Conservation (phyloP, 2,797 vertebrate genomes). For the Artibeus jamaicensis region DNA sequence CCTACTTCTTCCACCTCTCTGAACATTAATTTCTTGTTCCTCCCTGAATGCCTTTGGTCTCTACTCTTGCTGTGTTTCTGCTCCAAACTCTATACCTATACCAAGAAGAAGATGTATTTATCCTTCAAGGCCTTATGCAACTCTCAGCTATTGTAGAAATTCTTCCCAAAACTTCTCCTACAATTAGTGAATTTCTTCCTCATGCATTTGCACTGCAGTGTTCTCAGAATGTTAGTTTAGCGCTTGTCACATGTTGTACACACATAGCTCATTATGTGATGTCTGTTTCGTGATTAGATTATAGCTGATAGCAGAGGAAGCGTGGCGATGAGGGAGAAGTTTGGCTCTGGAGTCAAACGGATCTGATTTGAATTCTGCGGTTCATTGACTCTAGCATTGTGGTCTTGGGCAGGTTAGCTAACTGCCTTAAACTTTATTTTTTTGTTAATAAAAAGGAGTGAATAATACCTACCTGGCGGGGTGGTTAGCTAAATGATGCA, state of each 20-base stretch:
- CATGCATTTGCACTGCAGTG: not conserved
- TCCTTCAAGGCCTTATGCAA: conserved; percentile 7
- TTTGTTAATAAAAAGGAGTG: conserved; percentile 9
- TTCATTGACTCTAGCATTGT: conserved; percentile 22
- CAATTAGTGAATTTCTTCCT: not conserved
- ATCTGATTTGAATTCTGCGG: conserved; percentile 3
- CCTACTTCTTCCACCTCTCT: not conserved
- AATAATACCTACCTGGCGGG: not conserved
- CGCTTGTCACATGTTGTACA: not conserved
- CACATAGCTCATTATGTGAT: not conserved
- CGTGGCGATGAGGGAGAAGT: not conserved
- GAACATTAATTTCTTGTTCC: conserved; percentile 14
- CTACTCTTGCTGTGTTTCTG: conserved; percentile 44
- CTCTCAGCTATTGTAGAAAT: not conserved
- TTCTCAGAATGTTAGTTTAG: conserved; percentile 12
- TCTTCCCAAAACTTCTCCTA: not conserved
- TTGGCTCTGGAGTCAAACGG: conserved; percentile 9
- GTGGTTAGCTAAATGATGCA: not conserved
- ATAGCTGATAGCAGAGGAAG: not conserved
- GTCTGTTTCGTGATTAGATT: not conserved
- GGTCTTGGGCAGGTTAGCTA: not conserved
- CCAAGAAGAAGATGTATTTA: not conserved
- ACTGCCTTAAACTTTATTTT: conserved; percentile 11
- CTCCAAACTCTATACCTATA: not conserved
- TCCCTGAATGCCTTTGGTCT: conserved; percentile 30